Percentiles rank a stretch among this genome's conserved stretches.
Evolutionary conservation across 2,888 invertebrate species (phyloP).

Genomic region (Aleiodes alternator): DNA sequence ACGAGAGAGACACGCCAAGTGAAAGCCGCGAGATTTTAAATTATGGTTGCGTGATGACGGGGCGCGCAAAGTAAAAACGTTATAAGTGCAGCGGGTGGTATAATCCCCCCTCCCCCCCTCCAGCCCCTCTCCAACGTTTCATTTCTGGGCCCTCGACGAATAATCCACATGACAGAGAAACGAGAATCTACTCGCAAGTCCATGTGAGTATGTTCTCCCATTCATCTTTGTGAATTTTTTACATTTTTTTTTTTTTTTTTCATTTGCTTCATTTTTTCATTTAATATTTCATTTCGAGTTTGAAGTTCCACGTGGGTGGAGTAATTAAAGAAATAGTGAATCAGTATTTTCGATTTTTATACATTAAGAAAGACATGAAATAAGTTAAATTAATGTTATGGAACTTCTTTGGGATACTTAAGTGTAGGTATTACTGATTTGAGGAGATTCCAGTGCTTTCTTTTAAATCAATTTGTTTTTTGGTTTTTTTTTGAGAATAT

Average conservation of each 20-base stretch:
- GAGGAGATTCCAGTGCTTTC: neutral
- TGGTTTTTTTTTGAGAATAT: too few species aligned
- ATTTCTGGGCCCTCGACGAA: too few species aligned
- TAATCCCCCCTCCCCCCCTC: slow-evolving; percentile 17
- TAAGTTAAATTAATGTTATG: slow-evolving; percentile 2
- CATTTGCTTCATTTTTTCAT: neutral
- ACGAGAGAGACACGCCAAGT: slow-evolving; percentile 48
- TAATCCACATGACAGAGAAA: slow-evolving; percentile 44
- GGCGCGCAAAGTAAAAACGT: slow-evolving; percentile 43
- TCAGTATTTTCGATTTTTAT: too few species aligned
- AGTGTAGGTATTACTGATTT: slow-evolving; percentile 1
- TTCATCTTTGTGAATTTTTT: slow-evolving; percentile 8
- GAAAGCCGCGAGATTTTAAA: slow-evolving; percentile 55
- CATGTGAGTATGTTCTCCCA: slow-evolving; percentile 29
- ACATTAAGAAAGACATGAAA: too few species aligned
- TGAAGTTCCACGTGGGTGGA: neutral
- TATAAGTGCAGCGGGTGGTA: slow-evolving; percentile 54
- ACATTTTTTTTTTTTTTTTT: slow-evolving; percentile 1
- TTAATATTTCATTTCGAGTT: too few species aligned
- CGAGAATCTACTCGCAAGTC: slow-evolving; percentile 38
- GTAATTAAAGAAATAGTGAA: too few species aligned
- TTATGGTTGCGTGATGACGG: slow-evolving; percentile 61
- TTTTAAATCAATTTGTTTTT: neutral
- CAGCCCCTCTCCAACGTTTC: too few species aligned
- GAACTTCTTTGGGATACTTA: slow-evolving; percentile 11